Evolutionary conservation across 2,797 vertebrate genomes (phyloP).

Genomic region (Catharus ustulatus): DNA sequence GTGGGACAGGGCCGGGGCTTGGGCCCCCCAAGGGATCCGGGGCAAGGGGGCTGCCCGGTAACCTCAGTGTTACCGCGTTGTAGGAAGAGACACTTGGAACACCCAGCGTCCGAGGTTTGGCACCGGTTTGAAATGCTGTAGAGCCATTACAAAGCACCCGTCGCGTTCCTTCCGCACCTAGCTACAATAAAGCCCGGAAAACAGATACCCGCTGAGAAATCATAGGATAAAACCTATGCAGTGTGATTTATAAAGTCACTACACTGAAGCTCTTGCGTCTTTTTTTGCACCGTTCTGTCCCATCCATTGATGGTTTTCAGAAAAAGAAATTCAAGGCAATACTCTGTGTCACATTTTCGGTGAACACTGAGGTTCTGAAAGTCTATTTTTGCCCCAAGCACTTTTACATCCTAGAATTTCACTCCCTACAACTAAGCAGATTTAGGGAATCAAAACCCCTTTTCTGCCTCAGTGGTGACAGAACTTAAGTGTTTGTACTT

Average conservation of each 20-base stretch:
- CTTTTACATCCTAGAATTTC: background rate
- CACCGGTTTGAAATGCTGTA: rapidly evolving
- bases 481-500: background rate
- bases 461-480: rapidly evolving
- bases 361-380: background rate
- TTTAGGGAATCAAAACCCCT: background rate
- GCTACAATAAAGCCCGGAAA: rapidly evolving
- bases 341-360: no score
- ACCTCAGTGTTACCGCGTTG: background rate
- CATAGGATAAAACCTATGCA: rapidly evolving
- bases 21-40: background rate
- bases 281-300: rapidly evolving
- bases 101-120: background rate
- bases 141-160: rapidly evolving
- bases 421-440: background rate
- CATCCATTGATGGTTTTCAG: background rate
- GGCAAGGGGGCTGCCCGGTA: background rate
- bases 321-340: background rate
- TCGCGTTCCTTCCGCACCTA: rapidly evolving
- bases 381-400: background rate
- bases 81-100: background rate
- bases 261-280: rapidly evolving
- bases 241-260: rapidly evolving
- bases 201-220: background rate
- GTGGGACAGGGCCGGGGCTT: no score